Evolutionary conservation across 1,140 invertebrate species (phyloP), one percentile per base, ranked within the genome.

Genomic region (Goniozus legneri): DNA sequence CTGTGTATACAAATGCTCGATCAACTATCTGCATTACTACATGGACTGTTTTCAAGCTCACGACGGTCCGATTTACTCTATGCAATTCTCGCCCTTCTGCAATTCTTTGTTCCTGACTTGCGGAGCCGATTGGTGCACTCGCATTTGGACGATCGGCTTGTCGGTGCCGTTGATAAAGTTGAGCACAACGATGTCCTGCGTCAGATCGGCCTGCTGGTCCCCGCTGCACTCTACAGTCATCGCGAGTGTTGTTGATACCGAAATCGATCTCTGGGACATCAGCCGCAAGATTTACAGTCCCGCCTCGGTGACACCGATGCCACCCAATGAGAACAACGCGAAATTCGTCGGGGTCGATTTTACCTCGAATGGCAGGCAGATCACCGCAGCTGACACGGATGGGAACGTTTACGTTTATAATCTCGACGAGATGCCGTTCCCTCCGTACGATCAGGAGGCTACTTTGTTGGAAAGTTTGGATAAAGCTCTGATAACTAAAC

Each of bases 201-300:
- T 89, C 0, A 79, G 80, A 54, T 84, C 81, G 42, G 84, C 86
- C 6, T 78, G 80, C 1, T 95, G 91, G 84, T 84, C 87, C 57
- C 90, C 89, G 1, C 84, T 82, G 6, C 88, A 90, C 56, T 86
- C 90, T 0, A 91, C 89, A 0, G 84, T 94, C 2, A 80, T 94
- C 42, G 86, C 89, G 2, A 86, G 84, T 1, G 81, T 87, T 0
- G 85, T 83, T 33, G 83, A 83, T 6, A 84, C 84, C 58, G 80
- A 80, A 4, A 78, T 90, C 3, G 82, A 82, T 15, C 76, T 90
- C 22, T 90, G 87, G 87, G 84, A 89, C 60, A 69, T 90, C 1
- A 77, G 80, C 20, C 73, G 83, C 10, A 87, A 84, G 55, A 82
- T 75, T 1, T 79, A 85, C 18, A 77, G 78, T 10, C 83, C 86